Evolutionary conservation across 2,888 invertebrate genomes (phyloP), one percentile per base, ranked within the genome.

Genomic region (Nomada fabriciana): DNA sequence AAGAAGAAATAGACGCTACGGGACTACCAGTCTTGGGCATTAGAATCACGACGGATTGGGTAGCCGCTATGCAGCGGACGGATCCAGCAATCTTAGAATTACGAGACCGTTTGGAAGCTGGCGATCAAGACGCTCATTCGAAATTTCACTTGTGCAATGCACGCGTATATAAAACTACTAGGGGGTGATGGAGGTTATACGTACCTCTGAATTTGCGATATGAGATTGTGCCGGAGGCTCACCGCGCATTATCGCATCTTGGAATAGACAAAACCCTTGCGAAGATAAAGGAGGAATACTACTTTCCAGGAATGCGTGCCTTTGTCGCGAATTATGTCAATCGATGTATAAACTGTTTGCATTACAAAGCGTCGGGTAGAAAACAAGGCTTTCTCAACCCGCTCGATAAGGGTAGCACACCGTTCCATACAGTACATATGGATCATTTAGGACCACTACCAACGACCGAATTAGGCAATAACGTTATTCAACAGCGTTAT

Each of bases 401-500:
- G 2, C 25, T 64, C 1, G 47, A 43, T 10, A 77, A 77, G 47
- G 67, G 50, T 2, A 67, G n/a, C 18, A n/a, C 36, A 2, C 75
- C 68, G 11, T 76, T 76, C 55, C 61, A 63, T 4, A 50, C 52
- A 11, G 15, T 77, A 0, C 71, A 77, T 15, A 52, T 71, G 0
- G 77, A 77, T 20, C 76, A 77, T 63, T 43, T 76, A n/a, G 73
- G 69, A 7, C 78, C 73, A n/a, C 57, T 79, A 42, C 60, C 43
- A 18, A 73, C 55, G 20, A 69, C 53, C 1, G 43, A 67, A 23
- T 61, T 70, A 7, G 43, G 60, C 0, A 76, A 76, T 60, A 71
- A 2, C 25, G n/a, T n/a, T n/a, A 52, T 42, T 86, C 0, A 89
- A 89, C 63, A 70, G 73, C 18, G 73, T 61, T 0, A 86, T 91